Evolutionary conservation across 2,797 vertebrate species (phyloP).

Genomic region (Carduelis carduelis): DNA sequence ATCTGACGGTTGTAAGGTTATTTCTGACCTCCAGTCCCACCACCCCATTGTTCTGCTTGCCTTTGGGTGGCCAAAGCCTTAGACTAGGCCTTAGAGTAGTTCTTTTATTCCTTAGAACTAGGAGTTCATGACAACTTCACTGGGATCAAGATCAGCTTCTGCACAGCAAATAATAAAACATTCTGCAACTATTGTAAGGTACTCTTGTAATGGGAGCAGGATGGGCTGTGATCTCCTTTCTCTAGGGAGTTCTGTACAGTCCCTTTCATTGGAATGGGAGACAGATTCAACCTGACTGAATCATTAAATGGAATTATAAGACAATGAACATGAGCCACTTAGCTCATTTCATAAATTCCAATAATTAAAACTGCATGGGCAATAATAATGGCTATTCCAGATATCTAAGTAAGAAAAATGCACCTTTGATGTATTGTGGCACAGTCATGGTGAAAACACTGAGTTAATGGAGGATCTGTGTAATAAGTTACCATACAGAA

Average conservation of each 20-base stretch:
- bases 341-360: slow-evolving; percentile 43
- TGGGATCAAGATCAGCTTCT: not conserved
- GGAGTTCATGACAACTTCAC: not conserved
- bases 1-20: not conserved
- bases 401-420: slow-evolving; percentile 26
- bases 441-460: slow-evolving; percentile 33
- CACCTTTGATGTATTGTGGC: slow-evolving; percentile 35
- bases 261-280: slow-evolving; percentile 29
- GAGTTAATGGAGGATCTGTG: slow-evolving; percentile 67
- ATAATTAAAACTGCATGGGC: slow-evolving; percentile 66
- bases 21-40: not conserved
- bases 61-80: not conserved
- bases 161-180: not conserved
- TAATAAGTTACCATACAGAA: slow-evolving; percentile 46
- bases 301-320: slow-evolving; percentile 41
- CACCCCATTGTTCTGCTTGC: not conserved
- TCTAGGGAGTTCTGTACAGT: not conserved
- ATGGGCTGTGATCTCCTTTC: not conserved
- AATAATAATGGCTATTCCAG: slow-evolving; percentile 52
- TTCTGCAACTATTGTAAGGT: not conserved
- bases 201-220: not conserved
- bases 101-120: not conserved
- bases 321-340: slow-evolving; percentile 49
- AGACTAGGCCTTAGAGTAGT: not conserved
- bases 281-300: slow-evolving; percentile 42